phyloP scores from a whole-genome alignment of 2,797 vertebrate species.

The Brachyrhaphis roseni region DNA sequence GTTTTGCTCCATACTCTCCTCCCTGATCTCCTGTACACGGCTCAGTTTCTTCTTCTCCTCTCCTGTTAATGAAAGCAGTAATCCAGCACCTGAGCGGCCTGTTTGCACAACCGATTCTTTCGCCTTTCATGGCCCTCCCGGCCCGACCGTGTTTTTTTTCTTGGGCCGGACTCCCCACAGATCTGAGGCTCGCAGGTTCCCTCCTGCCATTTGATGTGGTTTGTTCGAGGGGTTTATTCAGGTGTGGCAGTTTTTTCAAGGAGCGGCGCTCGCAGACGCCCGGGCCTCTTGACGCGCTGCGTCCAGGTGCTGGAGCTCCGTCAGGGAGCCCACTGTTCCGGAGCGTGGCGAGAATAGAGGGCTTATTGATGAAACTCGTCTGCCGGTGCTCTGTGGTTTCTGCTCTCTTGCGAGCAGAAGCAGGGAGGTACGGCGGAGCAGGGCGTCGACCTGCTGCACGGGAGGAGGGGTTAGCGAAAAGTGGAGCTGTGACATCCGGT shows the following conservation, averaged over 20 bases:
- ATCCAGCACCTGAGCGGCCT: conserved; percentile 69
- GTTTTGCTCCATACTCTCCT: conserved; percentile 27
- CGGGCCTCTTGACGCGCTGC: conserved; percentile 66
- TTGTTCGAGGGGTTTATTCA: conserved; percentile 68
- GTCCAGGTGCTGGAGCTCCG: conserved; percentile 64
- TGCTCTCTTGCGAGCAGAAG: conserved; percentile 58
- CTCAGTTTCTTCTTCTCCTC: conserved; percentile 51
- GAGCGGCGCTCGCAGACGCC: conserved; percentile 52
- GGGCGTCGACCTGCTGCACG: conserved; percentile 58
- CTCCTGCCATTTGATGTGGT: conserved; percentile 66
- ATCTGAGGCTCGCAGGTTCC: conserved; percentile 52
- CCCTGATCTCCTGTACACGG: conserved; percentile 28
- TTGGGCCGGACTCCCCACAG: conserved; percentile 7
- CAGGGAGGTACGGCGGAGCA: conserved; percentile 23
- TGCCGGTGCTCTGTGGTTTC: conserved; percentile 68
- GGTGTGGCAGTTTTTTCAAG: conserved; percentile 70
- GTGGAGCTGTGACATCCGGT: conserved; percentile 27
- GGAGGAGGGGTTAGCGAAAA: conserved; percentile 27
- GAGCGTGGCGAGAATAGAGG: conserved; percentile 63
- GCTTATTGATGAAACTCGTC: conserved; percentile 71
- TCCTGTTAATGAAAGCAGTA: conserved; percentile 67
- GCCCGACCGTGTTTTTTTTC: not conserved
- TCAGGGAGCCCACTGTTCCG: conserved; percentile 71
- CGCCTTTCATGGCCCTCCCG: conserved; percentile 36
- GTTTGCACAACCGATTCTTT: conserved; percentile 61